These are phyloP conservation scores for Drosophila jambulina DNA, from an alignment of 1,140 invertebrate genomes.

Conservation along the genomic window DNA sequence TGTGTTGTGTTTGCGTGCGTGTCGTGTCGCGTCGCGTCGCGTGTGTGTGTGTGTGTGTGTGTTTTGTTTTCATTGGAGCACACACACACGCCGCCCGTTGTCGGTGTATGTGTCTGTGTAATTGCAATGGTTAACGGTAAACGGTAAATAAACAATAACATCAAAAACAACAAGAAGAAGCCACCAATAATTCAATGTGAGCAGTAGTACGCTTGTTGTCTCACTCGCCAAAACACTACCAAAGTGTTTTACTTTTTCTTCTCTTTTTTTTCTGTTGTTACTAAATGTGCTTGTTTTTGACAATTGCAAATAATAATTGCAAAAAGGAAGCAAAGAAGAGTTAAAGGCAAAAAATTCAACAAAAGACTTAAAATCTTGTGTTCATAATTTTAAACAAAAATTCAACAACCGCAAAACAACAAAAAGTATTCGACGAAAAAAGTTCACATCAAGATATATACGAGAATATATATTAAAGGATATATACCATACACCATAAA, in stretches of 20 bases:
- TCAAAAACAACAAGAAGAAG: constrained; percentile 12
- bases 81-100: constrained; percentile 48
- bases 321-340: constrained; percentile 21
- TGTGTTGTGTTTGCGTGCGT: constrained; percentile 17
- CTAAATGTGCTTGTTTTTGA: constrained; percentile 18
- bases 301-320: constrained; percentile 4
- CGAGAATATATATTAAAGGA: constrained; percentile 38
- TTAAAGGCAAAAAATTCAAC: constrained; percentile 46
- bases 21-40: constrained; percentile 17
- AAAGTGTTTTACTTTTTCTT: constrained; percentile 15
- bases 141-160: constrained; percentile 37
- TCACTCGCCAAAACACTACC: constrained; percentile 6
- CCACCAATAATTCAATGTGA: constrained; percentile 9
- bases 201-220: constrained; percentile 5
- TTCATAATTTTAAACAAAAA: constrained; percentile 75
- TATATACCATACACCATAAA: constrained; percentile 30
- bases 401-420: constrained; percentile 22
- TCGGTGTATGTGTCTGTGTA: constrained; percentile 21
- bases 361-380: constrained; percentile 76
- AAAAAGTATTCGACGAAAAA: constrained; percentile 45
- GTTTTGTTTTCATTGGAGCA: constrained; percentile 52
- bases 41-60: constrained; percentile 18
- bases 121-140: constrained; percentile 36
- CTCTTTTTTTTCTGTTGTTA: constrained; percentile 12
- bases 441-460: constrained; percentile 34